These are phyloP conservation scores for Orchesella flavescens DNA, from an alignment of 2,888 invertebrate species.

Conservation along the genomic window DNA sequence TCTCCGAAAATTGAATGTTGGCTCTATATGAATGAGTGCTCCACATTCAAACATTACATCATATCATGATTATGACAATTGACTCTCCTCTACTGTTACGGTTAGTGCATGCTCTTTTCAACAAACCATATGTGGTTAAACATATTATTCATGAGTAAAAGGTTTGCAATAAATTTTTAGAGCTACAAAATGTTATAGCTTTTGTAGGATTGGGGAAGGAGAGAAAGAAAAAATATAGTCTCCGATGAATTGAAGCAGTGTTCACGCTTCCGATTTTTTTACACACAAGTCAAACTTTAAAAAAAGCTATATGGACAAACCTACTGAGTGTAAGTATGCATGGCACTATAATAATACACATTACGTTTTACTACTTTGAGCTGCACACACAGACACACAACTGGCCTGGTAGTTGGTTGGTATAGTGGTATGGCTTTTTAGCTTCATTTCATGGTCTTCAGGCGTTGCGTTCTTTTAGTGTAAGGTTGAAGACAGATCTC, in stretches of 20 bases:
- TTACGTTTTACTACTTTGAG: constrained; percentile 34
- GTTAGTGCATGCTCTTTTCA: constrained; percentile 25
- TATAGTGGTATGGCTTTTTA: too few relatives aligned
- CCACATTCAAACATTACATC: constrained; percentile 7
- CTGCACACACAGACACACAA: background rate
- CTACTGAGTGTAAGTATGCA: background rate
- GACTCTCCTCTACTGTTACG: constrained; percentile 11
- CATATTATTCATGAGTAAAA: constrained; percentile 33
- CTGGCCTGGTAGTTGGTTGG: background rate
- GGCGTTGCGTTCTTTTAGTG: constrained; percentile 6
- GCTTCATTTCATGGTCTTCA: background rate
- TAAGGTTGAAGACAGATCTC: constrained; percentile 25
- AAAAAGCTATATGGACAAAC: background rate
- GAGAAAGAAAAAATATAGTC: constrained; percentile 11
- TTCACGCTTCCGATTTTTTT: background rate
- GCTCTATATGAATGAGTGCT: background rate
- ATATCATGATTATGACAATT: constrained; percentile 30
- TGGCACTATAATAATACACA: constrained; percentile 32
- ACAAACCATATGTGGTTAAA: constrained; percentile 47
- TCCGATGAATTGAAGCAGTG: constrained; percentile 15
- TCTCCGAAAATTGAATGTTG: constrained; percentile 27
- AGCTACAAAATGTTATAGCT: constrained; percentile 2
- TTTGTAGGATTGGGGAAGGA: constrained; percentile 5
- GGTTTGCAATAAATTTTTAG: constrained; percentile 39
- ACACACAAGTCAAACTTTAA: background rate